Conservation (phyloP, 1,140 invertebrate species). For the Stegodyphus dumicola region DNA sequence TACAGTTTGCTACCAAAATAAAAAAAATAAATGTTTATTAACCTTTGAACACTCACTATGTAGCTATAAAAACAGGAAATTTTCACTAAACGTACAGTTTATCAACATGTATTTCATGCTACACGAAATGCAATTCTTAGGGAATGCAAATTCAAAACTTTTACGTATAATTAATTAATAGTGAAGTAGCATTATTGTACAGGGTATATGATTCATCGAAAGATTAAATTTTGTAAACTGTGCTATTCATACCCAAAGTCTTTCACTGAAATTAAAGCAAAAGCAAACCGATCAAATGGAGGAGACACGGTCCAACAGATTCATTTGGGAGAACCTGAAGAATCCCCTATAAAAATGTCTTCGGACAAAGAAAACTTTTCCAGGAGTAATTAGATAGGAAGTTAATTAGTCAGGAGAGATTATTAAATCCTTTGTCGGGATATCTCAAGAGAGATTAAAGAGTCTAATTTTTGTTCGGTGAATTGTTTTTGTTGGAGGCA, state of each 20-base stretch:
- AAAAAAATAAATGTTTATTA: no score
- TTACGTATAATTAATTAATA: no score
- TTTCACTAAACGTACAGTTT: no score
- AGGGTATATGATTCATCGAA: neutral
- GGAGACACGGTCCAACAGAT: conserved; percentile 3
- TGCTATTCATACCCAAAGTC: no score
- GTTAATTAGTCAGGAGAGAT: conserved; percentile 44
- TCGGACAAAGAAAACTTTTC: conserved; percentile 45
- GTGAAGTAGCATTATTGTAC: no score
- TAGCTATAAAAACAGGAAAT: no score
- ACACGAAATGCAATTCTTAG: no score
- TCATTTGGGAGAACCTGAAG: neutral
- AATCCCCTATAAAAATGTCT: conserved; percentile 14
- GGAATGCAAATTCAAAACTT: no score
- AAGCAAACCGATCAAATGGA: conserved; percentile 5
- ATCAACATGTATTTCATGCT: no score
- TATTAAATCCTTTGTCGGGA: conserved; percentile 54
- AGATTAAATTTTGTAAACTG: neutral
- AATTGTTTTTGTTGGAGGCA: conserved; percentile 37
- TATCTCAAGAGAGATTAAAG: conserved; percentile 46
- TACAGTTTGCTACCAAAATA: no score
- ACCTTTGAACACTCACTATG: no score
- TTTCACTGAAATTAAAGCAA: conserved; percentile 9
- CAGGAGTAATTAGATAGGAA: conserved; percentile 50
- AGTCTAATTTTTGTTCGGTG: conserved; percentile 45